Evolutionary conservation across 2,113 vertebrate genomes (phyloP).

Genomic region (Nestor notabilis): DNA sequence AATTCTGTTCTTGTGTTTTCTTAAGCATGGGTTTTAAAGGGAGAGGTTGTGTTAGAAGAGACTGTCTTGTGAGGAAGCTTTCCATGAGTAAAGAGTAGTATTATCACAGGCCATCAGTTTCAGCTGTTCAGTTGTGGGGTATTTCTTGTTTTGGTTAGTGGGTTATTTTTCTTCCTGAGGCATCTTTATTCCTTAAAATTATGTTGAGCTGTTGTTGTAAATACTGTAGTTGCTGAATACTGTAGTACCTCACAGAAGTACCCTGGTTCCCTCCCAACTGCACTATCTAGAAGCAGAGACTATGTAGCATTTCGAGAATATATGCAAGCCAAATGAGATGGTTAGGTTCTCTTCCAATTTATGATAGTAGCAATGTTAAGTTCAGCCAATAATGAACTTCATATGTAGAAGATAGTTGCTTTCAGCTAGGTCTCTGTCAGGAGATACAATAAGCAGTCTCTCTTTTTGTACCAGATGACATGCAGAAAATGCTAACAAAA

Average conservation of each 20-base stretch:
- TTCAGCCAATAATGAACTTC: background rate
- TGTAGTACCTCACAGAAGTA: background rate
- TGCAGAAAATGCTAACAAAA: background rate
- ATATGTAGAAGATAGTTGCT: background rate
- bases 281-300: background rate
- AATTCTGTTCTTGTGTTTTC: background rate
- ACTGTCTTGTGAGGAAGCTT: background rate
- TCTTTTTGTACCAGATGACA: background rate
- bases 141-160: background rate
- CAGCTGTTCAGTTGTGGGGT: background rate
- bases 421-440: background rate
- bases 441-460: background rate
- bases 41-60: background rate
- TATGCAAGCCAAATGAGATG: background rate
- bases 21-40: background rate
- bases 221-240: background rate
- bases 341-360: background rate
- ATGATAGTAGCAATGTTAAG: background rate
- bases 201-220: background rate
- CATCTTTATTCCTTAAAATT: slow-evolving; percentile 1
- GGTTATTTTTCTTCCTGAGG: background rate
- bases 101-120: background rate
- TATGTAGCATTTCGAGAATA: background rate
- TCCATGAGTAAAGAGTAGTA: background rate
- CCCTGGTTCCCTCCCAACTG: slow-evolving; percentile 9